Conservation (phyloP, 2,797 vertebrate species). For the Cynopterus sphinx region DNA sequence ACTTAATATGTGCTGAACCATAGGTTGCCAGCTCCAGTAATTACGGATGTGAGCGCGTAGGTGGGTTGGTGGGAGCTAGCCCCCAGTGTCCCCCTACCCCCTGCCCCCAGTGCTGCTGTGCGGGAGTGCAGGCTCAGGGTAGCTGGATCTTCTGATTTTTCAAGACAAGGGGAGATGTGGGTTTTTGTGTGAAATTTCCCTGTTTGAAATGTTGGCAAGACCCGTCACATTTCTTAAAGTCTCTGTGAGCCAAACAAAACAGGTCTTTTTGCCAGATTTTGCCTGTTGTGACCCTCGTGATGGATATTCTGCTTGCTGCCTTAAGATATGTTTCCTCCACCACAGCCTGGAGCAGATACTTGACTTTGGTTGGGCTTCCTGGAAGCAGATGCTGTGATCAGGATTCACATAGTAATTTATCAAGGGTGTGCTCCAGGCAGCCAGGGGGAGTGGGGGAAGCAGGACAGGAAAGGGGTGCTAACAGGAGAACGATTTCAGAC, state of each 20-base stretch:
- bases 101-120: rapidly evolving
- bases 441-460: no score
- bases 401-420: neutral
- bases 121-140: neutral
- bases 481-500: neutral
- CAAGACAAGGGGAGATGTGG: neutral
- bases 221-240: neutral
- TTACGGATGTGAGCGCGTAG: neutral
- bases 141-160: neutral
- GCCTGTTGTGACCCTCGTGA: neutral
- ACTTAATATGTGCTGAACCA: neutral
- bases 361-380: neutral
- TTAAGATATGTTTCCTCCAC: neutral
- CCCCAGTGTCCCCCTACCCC: rapidly evolving
- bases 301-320: neutral
- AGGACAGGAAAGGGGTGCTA: neutral
- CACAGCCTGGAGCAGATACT: neutral
- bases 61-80: neutral
- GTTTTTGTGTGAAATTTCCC: conserved; percentile 22
- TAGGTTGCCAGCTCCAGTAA: neutral
- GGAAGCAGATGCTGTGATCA: neutral
- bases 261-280: conserved; percentile 20
- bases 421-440: neutral
- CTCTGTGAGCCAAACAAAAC: conserved; percentile 34
- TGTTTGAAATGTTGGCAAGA: conserved; percentile 47